These are phyloP conservation scores for Galerucella nymphaeae DNA, from an alignment of 2,888 invertebrate species.

Conservation along the genomic window DNA sequence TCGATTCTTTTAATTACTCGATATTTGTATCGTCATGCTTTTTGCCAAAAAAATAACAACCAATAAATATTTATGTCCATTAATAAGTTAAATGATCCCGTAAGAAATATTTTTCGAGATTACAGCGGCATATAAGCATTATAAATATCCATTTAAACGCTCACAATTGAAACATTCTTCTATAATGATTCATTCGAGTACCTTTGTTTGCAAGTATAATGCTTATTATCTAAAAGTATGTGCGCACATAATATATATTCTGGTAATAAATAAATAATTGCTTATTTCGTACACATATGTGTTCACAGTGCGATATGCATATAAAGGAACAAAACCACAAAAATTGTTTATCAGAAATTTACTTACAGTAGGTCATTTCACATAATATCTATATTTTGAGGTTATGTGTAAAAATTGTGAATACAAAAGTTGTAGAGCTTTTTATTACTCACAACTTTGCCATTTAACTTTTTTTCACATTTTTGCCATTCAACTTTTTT, in stretches of 20 bases:
- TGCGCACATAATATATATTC: background rate
- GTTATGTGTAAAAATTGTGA: no score
- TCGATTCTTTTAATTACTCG: no score
- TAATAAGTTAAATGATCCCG: background rate
- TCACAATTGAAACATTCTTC: slow-evolving; percentile 1
- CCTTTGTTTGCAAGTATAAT: slow-evolving; percentile 1
- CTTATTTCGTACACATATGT: background rate
- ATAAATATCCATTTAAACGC: background rate
- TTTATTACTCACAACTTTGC: no score
- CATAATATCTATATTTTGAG: no score
- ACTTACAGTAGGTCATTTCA: no score
- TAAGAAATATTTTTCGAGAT: background rate
- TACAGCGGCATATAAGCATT: background rate
- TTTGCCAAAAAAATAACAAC: no score
- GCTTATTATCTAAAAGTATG: background rate
- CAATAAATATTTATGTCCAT: background rate
- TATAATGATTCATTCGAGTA: background rate
- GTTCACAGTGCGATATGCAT: background rate
- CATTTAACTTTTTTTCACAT: no score
- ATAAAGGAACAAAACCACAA: background rate
- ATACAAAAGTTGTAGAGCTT: no score
- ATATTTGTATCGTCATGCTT: no score
- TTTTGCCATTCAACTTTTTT: no score
- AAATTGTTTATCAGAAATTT: background rate
- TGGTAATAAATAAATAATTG: slow-evolving; percentile 1